Evolutionary conservation across 2,888 invertebrate genomes (phyloP).

Genomic region (Nebria salina): DNA sequence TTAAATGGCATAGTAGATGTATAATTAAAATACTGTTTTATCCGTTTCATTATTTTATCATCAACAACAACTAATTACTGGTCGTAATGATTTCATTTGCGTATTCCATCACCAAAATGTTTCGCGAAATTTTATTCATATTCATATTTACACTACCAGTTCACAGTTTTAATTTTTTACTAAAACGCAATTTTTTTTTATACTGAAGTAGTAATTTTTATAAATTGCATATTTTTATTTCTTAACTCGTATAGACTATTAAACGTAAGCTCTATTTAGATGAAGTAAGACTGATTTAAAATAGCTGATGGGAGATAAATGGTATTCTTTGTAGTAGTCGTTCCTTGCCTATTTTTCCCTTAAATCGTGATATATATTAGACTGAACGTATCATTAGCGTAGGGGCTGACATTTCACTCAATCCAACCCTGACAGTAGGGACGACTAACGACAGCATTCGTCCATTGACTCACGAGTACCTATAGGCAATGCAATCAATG

Average conservation of each 20-base stretch:
- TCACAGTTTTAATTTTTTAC: too few relatives aligned
- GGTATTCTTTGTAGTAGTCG: not conserved
- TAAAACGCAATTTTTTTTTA: too few relatives aligned
- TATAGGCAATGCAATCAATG: constrained; percentile 35
- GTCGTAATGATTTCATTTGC: not conserved
- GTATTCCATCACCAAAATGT: too few relatives aligned
- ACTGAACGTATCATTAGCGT: not conserved
- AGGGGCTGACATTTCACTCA: not conserved
- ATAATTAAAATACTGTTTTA: not conserved
- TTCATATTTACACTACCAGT: too few relatives aligned
- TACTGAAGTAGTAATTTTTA: too few relatives aligned
- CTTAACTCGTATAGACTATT: too few relatives aligned
- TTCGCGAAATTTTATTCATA: too few relatives aligned
- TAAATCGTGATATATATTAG: not conserved
- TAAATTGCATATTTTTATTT: too few relatives aligned
- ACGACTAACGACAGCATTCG: constrained; percentile 18
- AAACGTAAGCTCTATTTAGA: too few relatives aligned
- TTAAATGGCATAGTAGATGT: not conserved
- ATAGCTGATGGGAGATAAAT: too few relatives aligned
- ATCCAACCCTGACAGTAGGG: constrained; percentile 24
- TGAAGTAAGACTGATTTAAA: too few relatives aligned
- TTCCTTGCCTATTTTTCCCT: not conserved
- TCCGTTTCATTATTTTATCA: not conserved
- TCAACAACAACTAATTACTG: not conserved
- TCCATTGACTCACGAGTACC: constrained; percentile 31